A percentile compares a stretch with the other conserved stretches of the same genome.
phyloP scores from a whole-genome alignment of 2,113 vertebrate genomes.

The Equus quagga region DNA sequence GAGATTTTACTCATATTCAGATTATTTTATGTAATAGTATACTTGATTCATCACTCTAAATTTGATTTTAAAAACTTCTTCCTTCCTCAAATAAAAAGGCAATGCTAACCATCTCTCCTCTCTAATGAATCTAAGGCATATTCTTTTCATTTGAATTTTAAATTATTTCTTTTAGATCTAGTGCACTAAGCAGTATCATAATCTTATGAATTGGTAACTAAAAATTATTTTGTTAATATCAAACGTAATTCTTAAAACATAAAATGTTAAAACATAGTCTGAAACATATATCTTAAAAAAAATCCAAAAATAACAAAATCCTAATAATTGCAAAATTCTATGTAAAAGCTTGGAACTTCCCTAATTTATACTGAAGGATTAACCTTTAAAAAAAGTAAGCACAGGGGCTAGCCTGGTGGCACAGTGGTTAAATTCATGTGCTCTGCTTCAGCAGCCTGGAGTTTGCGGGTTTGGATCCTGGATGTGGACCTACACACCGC shows the following conservation, averaged over 20 bases:
- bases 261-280: slow-evolving; percentile 23
- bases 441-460: too few species aligned
- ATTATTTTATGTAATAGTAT: slow-evolving; percentile 4
- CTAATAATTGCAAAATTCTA: slow-evolving; percentile 32
- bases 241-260: not conserved
- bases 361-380: slow-evolving; percentile 4
- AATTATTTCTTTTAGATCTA: slow-evolving; percentile 12
- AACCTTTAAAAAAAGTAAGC: slow-evolving; percentile 29
- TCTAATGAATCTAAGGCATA: not conserved
- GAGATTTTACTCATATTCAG: slow-evolving; percentile 36
- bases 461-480: too few species aligned
- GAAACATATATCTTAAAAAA: not conserved
- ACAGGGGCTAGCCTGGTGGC: not conserved
- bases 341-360: not conserved
- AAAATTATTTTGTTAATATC: slow-evolving; percentile 35
- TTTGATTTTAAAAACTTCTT: slow-evolving; percentile 27
- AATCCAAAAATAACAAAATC: not conserved
- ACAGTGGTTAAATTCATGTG: too few species aligned
- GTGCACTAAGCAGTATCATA: slow-evolving; percentile 17
- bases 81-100: slow-evolving; percentile 20
- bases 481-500: too few species aligned
- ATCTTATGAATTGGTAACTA: slow-evolving; percentile 25
- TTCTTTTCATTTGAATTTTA: slow-evolving; percentile 32
- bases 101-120: not conserved
- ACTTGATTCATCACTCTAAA: slow-evolving; percentile 33